These are phyloP conservation scores for Acipenser transmontanus DNA, from an alignment of 2,797 vertebrate species.

Conservation along the genomic window DNA sequence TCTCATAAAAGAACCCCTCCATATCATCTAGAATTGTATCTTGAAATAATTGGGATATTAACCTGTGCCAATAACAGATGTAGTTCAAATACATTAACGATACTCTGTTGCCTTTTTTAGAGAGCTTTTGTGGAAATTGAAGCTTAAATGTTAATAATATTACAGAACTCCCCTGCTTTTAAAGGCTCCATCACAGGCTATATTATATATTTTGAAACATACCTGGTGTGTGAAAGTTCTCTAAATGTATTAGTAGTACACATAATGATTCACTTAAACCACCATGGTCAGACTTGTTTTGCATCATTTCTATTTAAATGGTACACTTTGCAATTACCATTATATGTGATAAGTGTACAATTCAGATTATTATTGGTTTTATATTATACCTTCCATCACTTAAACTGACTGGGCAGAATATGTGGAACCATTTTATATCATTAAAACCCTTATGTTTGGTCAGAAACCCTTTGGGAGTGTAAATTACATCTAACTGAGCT, in stretches of 20 bases:
- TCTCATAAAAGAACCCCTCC: too few relatives aligned
- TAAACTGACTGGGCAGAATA: constrained; percentile 68
- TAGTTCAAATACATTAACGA: constrained; percentile 33
- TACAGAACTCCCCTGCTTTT: constrained; percentile 80
- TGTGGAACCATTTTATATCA: constrained; percentile 68
- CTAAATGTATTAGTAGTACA: constrained; percentile 69
- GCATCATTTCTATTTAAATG: constrained; percentile 84
- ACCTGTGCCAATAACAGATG: constrained; percentile 47
- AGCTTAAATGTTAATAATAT: constrained; percentile 79
- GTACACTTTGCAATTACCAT: constrained; percentile 70
- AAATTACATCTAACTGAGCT: constrained; percentile 43
- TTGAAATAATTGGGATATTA: constrained; percentile 39
- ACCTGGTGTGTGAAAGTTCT: constrained; percentile 64
- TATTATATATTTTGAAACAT: constrained; percentile 74
- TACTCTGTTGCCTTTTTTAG: constrained; percentile 44
- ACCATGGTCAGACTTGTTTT: constrained; percentile 66
- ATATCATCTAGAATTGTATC: constrained; percentile 20
- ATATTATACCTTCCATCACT: constrained; percentile 43
- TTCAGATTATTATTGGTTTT: constrained; percentile 72
- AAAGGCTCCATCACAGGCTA: constrained; percentile 68
- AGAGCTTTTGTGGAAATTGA: constrained; percentile 52
- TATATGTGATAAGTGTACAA: constrained; percentile 63
- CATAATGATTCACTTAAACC: constrained; percentile 81
- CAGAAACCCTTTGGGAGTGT: constrained; percentile 58
- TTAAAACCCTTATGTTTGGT: constrained; percentile 68